Conservation (phyloP, 2,113 vertebrate species). For the Laticauda laticaudata region DNA sequence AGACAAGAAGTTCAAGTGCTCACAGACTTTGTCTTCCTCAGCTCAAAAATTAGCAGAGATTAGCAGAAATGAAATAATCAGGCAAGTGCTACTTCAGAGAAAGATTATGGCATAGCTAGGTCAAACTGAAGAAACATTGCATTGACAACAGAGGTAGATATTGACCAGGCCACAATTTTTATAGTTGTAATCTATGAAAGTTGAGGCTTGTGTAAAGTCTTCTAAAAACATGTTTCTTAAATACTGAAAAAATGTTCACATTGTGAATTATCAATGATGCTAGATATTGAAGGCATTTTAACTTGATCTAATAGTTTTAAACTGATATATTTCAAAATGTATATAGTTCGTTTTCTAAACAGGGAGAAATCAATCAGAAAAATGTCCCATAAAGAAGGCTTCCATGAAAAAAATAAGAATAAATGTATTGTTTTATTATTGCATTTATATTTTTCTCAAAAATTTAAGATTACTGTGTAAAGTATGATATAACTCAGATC, state of each 20-base stretch:
- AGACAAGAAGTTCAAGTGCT: background rate
- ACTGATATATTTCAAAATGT: background rate
- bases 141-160: background rate
- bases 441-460: background rate
- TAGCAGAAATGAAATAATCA: background rate
- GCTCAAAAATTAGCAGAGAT: background rate
- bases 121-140: background rate
- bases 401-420: background rate
- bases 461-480: background rate
- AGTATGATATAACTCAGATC: background rate
- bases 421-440: background rate
- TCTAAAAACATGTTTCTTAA: background rate
- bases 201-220: background rate
- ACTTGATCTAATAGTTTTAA: background rate
- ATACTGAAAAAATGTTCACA: background rate
- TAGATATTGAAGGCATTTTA: background rate
- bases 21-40: background rate
- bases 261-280: background rate
- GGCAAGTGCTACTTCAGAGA: background rate
- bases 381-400: background rate
- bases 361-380: background rate
- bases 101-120: background rate
- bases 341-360: background rate
- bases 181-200: background rate
- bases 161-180: background rate